phyloP scores from a whole-genome alignment of 2,888 invertebrate genomes.

The Drosophila paramelanica region DNA sequence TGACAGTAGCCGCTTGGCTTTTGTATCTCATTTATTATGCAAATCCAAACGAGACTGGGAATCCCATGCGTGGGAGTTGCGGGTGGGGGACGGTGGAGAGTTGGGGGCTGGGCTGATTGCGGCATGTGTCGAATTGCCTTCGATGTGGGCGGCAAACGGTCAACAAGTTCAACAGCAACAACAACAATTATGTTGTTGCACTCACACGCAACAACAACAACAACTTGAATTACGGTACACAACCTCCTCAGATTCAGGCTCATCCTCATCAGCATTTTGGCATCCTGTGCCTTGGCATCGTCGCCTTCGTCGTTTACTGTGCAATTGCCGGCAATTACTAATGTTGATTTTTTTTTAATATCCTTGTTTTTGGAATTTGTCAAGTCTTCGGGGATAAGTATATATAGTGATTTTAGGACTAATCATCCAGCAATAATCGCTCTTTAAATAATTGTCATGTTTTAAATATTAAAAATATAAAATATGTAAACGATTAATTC shows the following conservation, averaged over 20 bases:
- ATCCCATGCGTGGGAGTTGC: background rate
- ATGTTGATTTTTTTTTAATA: constrained; percentile 8
- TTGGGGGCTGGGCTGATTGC: constrained; percentile 2
- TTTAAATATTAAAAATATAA: no score
- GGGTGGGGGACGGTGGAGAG: no score
- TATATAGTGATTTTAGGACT: no score
- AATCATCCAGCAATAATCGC: no score
- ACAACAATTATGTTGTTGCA: constrained; percentile 54
- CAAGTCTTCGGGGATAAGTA: background rate
- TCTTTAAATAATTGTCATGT: no score
- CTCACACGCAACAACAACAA: constrained; percentile 29
- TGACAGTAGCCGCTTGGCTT: constrained; percentile 78
- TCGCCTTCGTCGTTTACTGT: constrained; percentile 12
- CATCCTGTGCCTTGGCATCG: constrained; percentile 22
- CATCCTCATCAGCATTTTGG: constrained; percentile 11
- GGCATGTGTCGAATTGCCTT: constrained; percentile 22
- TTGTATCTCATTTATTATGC: constrained; percentile 79
- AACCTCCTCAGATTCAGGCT: background rate
- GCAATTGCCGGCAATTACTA: constrained; percentile 13
- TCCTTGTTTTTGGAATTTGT: background rate
- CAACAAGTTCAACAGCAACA: constrained; percentile 54
- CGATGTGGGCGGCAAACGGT: constrained; percentile 38
- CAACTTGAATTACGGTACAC: constrained; percentile 15
- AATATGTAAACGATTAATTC: no score
- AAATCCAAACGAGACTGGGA: constrained; percentile 56